Conservation (phyloP, 37 sponge, comb jelly and placozoan genomes). For the Bolinopsis microptera region DNA sequence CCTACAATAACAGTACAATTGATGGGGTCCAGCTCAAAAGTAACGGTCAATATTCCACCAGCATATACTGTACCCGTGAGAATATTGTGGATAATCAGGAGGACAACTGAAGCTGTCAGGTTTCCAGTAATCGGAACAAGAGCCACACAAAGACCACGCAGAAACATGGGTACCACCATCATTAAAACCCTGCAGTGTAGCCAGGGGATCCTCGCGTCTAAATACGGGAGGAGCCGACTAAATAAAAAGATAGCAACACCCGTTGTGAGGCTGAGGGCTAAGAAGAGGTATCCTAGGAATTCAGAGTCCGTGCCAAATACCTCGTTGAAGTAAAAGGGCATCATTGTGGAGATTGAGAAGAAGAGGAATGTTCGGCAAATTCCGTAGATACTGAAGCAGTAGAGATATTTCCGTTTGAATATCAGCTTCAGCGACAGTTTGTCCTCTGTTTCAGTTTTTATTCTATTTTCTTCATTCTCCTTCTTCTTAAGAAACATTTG, state of each 20-base stretch:
- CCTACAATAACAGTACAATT: background rate
- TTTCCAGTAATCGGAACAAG: background rate
- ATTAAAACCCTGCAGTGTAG: background rate
- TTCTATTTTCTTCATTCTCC: background rate
- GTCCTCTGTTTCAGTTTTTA: background rate
- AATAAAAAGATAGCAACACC: background rate
- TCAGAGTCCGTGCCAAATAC: background rate
- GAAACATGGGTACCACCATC: background rate
- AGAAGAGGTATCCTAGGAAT: background rate
- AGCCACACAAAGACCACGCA: background rate
- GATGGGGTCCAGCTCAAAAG: background rate
- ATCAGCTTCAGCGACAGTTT: background rate
- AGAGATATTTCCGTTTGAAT: background rate
- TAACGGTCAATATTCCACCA: background rate
- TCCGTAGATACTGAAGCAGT: background rate
- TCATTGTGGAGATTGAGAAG: background rate
- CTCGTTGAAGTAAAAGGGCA: conserved; percentile 20
- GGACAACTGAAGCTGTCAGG: background rate
- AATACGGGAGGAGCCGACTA: background rate
- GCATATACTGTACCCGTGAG: background rate
- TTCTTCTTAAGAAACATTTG: background rate
- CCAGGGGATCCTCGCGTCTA: background rate
- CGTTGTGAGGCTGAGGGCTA: background rate
- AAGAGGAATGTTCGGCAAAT: background rate
- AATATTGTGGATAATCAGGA: background rate